Evolutionary conservation across 1,140 invertebrate genomes (phyloP), one percentile per base, ranked within the genome.

Genomic region (Pinna nobilis): DNA sequence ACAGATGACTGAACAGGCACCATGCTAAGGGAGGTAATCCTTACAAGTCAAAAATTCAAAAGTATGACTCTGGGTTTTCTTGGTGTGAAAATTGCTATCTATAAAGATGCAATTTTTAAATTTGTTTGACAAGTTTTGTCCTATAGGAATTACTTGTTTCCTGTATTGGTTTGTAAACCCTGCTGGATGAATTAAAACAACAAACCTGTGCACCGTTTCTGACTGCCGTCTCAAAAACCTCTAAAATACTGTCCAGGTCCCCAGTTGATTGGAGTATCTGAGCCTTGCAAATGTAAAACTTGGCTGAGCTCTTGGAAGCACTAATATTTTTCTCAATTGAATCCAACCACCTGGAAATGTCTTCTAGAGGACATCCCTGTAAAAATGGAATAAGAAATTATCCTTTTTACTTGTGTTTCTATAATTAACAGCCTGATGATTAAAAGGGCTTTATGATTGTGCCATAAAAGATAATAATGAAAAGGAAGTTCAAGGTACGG

Each of bases 271-370:
- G 53, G 0, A 74, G 39, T 3, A 77, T 55, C 20, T 66, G 39
- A 6, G 76, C 71, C 28, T 74, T 77, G 47, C 63, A 70, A 28
- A 77, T 74, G 33, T 68, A 77, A 33, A 72, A 77, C 41, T 59
- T 68, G 49, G 76, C 76, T 37, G 71, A 77, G 30, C 49, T 53
- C 6, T 35, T 51, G 5, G 76, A 60, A 25, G 65, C 15, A 13
- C 30, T 32, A 6, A 77, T 70, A 51, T 72, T 70, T 6, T 63
- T 11, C 51, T 69, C 67, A 32, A 77, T 70, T 13, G 57, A 64
- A 49, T 77, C 66, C 4, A 77, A 15, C 76, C 76, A 77, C 30
- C 49, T 60, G 9, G 74, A 28, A 25, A 65, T 74, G 47, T 68
- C 67, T 44, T 68, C 51, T 25, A 64, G 44, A 20, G 76, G 76